Percentiles rank a stretch among this genome's conserved stretches.
These are phyloP conservation scores for Crossoptilon crossoptilon DNA, from an alignment of 2,797 vertebrate genomes.

Conservation along the genomic window DNA sequence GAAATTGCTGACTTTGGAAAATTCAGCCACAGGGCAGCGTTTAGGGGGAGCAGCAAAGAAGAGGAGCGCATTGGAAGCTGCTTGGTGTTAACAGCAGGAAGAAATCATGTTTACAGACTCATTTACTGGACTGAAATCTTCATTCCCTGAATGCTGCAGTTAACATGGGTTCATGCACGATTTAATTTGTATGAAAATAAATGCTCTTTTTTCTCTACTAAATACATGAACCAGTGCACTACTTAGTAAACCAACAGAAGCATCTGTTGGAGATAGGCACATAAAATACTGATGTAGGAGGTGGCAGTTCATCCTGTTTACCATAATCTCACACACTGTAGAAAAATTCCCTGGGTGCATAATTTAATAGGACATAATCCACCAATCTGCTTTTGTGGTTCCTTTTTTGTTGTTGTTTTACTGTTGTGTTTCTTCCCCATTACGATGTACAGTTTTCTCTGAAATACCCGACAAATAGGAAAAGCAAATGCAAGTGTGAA, in stretches of 20 bases:
- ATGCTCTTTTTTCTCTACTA: conserved; percentile 8
- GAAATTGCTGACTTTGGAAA: conserved; percentile 45
- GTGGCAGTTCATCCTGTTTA: not conserved
- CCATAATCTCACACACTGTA: not conserved
- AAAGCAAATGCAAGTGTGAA: conserved; percentile 49
- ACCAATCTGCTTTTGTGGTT: not conserved
- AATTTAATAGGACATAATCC: conserved; percentile 34
- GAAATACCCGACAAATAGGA: conserved; percentile 8
- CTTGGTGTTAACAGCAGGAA: not conserved
- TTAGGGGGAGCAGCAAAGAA: conserved; percentile 31
- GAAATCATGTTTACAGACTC: not conserved
- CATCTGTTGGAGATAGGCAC: conserved; percentile 38
- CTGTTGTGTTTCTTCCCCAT: not conserved
- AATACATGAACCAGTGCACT: conserved; percentile 1
- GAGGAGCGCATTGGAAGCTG: not conserved
- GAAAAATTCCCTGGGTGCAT: not conserved
- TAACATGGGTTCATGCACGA: not conserved
- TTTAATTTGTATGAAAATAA: conserved; percentile 39
- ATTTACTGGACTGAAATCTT: not conserved
- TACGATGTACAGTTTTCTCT: not conserved
- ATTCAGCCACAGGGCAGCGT: not conserved
- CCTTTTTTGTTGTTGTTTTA: conserved; percentile 5
- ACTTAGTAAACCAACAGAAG: conserved; percentile 45
- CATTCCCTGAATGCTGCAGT: not conserved
- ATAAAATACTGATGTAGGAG: conserved; percentile 17